These are phyloP conservation scores for Cephus nigrinus DNA, from an alignment of 2,888 invertebrate species.

Conservation along the genomic window DNA sequence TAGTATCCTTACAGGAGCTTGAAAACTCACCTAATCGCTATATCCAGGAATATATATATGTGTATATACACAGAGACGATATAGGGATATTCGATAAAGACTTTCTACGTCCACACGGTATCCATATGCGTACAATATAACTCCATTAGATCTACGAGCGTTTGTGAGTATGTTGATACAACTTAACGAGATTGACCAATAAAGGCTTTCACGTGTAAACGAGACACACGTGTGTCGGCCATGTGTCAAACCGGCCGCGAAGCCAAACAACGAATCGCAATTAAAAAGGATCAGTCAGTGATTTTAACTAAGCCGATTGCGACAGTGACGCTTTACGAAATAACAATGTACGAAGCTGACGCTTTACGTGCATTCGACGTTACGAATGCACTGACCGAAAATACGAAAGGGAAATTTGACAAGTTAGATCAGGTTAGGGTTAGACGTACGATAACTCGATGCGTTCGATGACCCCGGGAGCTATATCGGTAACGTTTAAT, in stretches of 20 bases:
- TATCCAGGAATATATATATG: background rate
- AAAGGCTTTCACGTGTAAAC: constrained; percentile 2
- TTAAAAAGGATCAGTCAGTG: constrained; percentile 4
- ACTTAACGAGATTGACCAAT: background rate
- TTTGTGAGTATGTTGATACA: background rate
- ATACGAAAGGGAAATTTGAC: background rate
- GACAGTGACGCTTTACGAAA: constrained; percentile 2
- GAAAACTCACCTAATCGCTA: background rate
- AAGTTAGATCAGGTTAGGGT: background rate
- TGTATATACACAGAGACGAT: background rate
- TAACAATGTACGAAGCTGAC: background rate
- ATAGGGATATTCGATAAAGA: background rate
- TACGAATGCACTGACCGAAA: background rate
- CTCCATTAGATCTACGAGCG: background rate
- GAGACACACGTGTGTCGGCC: background rate
- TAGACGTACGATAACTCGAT: background rate
- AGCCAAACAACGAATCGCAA: constrained; percentile 8
- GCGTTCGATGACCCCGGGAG: background rate
- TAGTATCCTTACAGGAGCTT: background rate
- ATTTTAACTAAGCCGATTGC: background rate
- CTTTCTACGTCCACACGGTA: background rate
- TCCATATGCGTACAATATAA: background rate
- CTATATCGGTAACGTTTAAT: background rate
- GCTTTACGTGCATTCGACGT: background rate
- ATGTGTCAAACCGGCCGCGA: constrained; percentile 4